Base-by-base conservation (phyloP, 2,888 invertebrate species). In the Hydrotaea cyrtoneurina region DNA sequence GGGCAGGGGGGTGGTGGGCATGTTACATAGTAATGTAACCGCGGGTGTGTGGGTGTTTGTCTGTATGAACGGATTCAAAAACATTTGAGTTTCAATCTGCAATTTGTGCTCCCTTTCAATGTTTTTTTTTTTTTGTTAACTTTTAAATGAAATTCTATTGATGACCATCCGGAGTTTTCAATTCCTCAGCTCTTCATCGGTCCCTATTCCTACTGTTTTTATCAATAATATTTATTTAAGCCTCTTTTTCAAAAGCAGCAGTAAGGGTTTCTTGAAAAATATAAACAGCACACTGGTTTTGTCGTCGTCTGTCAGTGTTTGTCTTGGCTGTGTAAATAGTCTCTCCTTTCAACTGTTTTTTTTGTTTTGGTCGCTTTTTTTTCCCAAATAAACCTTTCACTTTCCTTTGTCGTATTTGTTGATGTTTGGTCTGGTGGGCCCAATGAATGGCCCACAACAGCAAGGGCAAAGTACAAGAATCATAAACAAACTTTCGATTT, bases 161-260 rank as follows among this genome's bases (percentile, higher is more conserved):
- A 76, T 55, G 36, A 59, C 59, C 79, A 73, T 64, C n/a, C 31
- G n/a, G 59, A 69, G 36, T 55, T 66, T 17, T 53, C 17, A 31
- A 69, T 59, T 39, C 21, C 17, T 23, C 13, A 39, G 19, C 5
- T 26, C 23, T 64, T 64, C 8, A 8, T 3, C 8, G 11, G 2
- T 26, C 11, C 43, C 43, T 66, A 4, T 13, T 7, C 36, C 31
- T 31, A 7, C 31, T 31, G 3, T 31, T 66, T 46, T 39, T 46
- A 13, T 19, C 10, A 73, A 73, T 53, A 80, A 73, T 77, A 83
- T 82, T 82, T 82, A 53, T 57, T 62, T 66, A 76, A 71, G 3
- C 43, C 57, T 64, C 5, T 26, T 11, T 15, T 77, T 2, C 36
- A 31, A 3, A 13, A 43, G 46, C 2, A 5, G 39, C 23, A 43